A percentile compares a stretch with the other conserved stretches of the same genome.
Evolutionary conservation across 2,797 vertebrate species (phyloP).

Genomic region (Denticeps clupeoides): DNA sequence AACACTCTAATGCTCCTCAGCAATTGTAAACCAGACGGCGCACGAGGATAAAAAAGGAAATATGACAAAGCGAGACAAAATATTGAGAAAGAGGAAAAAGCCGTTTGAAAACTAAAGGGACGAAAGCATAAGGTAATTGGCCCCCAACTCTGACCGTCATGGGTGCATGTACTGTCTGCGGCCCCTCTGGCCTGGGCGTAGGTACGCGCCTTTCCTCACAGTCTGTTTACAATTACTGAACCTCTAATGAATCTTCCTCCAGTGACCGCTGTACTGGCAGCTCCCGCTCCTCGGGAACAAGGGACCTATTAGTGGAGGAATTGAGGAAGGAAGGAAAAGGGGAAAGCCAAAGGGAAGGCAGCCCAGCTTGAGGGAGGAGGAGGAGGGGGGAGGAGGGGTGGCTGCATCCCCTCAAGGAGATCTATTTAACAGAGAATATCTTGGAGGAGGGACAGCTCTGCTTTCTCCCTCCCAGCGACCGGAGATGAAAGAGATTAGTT

Average conservation of each 20-base stretch:
- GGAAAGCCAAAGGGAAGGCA: constrained; percentile 70
- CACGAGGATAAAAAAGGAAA: constrained; percentile 24
- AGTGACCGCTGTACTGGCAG: constrained; percentile 69
- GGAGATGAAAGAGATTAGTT: constrained; percentile 57
- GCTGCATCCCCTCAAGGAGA: constrained; percentile 42
- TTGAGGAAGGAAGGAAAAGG: constrained; percentile 74
- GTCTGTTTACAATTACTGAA: constrained; percentile 75
- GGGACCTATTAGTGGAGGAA: constrained; percentile 71
- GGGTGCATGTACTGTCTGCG: constrained; percentile 29
- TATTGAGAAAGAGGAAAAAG: neutral
- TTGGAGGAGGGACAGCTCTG: constrained; percentile 26
- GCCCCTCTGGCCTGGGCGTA: constrained; percentile 23
- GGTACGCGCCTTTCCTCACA: constrained; percentile 6
- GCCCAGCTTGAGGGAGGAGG: constrained; percentile 54
- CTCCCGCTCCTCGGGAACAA: constrained; percentile 71
- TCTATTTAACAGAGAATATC: constrained; percentile 41
- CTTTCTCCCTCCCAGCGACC: constrained; percentile 21
- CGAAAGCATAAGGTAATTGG: no score
- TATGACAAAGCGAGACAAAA: no score
- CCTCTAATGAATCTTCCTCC: constrained; percentile 73
- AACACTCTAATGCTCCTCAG: no score
- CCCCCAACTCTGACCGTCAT: neutral
- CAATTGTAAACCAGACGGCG: no score
- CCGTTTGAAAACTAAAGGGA: no score
- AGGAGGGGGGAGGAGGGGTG: constrained; percentile 32